Evolutionary conservation across 1,140 invertebrate genomes (phyloP), one percentile per base, ranked within the genome.

Genomic region (Drosophila sp.): DNA sequence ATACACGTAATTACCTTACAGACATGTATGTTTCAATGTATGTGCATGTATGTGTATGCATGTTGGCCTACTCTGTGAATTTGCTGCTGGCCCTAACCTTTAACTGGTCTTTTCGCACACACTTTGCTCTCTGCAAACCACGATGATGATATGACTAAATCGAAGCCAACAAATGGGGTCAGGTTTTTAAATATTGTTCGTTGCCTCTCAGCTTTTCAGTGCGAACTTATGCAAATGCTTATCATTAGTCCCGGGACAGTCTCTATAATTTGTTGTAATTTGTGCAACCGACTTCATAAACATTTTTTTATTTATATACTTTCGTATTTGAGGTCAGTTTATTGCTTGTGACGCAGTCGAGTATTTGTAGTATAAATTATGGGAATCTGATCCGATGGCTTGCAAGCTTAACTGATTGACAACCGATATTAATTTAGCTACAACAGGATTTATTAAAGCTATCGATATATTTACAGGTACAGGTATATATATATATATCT

Each of bases 151-250:
- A 45, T 56, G 72, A 27, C 71, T 16, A 54, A 74, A 74, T 73
- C 53, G 50, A 53, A 53, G 50, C 16, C 32, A 53, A 36, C n/a
- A 67, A 59, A 65, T 77, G 53, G 29, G 75, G 72, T 77, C 59
- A 72, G 21, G 13, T 61, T 64, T 73, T 69, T 36, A 73, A 73
- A 41, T 63, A 57, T 59, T 66, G 72, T 58, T 41, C 34, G n/a
- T 29, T 40, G 34, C 21, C 43, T 57, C 32, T 57, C 54, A 43
- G 40, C 21, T 57, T 57, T 43, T 57, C 54, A 43, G 40, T 36
- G 54, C 61, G 61, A 63, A 18, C 51, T 53, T 78, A 75, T 75
- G 72, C 65, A 75, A 75, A 78, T 75, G 34, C 56, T 77, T 54
- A 73, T 64, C 71, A 69, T 73, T 74, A 70, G 70, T 53, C 50